Evolutionary conservation across 2,113 vertebrate genomes (phyloP), one percentile per base, ranked within the genome.

Genomic region (Hippocampus comes): DNA sequence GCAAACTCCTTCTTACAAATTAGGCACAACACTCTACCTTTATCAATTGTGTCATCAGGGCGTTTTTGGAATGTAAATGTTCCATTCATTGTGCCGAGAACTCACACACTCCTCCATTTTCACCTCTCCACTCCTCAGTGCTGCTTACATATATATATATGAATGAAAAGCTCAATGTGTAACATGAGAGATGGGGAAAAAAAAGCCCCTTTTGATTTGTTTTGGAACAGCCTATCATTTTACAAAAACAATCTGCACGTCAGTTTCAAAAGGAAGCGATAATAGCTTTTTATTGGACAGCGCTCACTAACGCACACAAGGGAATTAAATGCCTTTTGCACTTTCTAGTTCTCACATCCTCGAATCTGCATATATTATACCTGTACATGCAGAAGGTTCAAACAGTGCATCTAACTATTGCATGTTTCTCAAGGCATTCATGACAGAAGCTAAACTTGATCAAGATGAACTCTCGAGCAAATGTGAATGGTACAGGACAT

Each of bases 111-210:
- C 30, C 30, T 34, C 30, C 30, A 34, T 34, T 34, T 34, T 34
- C 30, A 34, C 30, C 30, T 34, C 30, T 34, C 30, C 30, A 34
- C 30, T 34, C 4, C 30, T 34, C 30, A 34, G 30, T 4, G 30
- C 4, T 34, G 30, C 30, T 34, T 34, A 34, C 30, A 34, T 34
- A 34, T 34, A 34, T 34, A 34, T 4, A 72, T 82, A 70, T 79
- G 85, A 86, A 78, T 83, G 82, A 89, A 89, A 85, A 77, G 77
- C 63, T 71, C 20, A 84, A 80, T 82, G 81, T 88, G 80, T 82
- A 88, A 87, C 82, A 92, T 25, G 81, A 89, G 81, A 84, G 89
- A 21, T 30, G 14, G 27, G 90, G 87, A 87, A 78, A 86, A 89
- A 80, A 86, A 76, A 83, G 84, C 79, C 72, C 61, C 82, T 73